Evolutionary conservation across 1,140 invertebrate species (phyloP).

Genomic region (Adoxophyes honmai): DNA sequence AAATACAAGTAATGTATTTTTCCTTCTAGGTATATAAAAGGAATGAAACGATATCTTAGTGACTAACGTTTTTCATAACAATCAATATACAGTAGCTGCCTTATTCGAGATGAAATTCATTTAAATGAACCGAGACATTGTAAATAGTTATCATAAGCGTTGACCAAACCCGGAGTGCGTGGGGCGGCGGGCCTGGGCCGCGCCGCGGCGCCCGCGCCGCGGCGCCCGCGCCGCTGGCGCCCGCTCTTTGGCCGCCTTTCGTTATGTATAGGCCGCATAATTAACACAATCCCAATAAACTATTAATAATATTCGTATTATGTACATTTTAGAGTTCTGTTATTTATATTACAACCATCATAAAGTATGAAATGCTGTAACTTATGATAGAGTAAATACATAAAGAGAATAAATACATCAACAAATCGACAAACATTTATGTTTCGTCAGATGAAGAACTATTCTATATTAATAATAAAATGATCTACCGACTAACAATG

Average conservation of each 20-base stretch:
- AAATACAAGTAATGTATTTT: not conserved
- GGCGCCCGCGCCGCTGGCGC: constrained; percentile 16
- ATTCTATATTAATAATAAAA: constrained; percentile 70
- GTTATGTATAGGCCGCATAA: constrained; percentile 59
- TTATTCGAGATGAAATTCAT: constrained; percentile 32
- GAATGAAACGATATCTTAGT: constrained; percentile 22
- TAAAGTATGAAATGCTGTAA: constrained; percentile 60
- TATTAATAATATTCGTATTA: constrained; percentile 44
- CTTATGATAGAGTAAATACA: constrained; percentile 53
- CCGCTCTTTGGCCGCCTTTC: constrained; percentile 22
- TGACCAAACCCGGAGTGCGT: constrained; percentile 14
- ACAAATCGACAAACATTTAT: constrained; percentile 58
- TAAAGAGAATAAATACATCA: constrained; percentile 59
- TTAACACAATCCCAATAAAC: constrained; percentile 48
- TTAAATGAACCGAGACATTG: constrained; percentile 25
- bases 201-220: not conserved
- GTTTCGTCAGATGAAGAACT: constrained; percentile 61
- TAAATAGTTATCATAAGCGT: constrained; percentile 25
- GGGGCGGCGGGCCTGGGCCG: not conserved
- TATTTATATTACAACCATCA: constrained; percentile 67
- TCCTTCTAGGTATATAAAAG: not conserved
- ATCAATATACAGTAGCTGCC: constrained; percentile 41
- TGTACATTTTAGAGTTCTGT: constrained; percentile 57
- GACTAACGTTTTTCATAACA: constrained; percentile 21
- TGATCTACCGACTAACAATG: constrained; percentile 72